Base-by-base conservation (phyloP, 2,888 invertebrate species). In the Monoplex corrugatus region DNA sequence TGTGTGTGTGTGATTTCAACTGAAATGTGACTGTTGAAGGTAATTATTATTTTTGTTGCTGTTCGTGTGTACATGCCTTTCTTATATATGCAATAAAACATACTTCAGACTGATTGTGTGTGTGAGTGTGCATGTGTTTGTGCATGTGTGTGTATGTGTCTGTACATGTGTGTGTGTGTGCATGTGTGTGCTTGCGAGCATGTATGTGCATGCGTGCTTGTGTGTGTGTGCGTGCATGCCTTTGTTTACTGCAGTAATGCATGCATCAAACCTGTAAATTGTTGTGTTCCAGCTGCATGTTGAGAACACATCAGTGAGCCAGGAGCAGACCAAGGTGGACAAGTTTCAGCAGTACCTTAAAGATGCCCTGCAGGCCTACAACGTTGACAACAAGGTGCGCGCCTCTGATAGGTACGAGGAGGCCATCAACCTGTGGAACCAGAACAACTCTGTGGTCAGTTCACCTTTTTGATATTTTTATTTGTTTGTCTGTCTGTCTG, bases 151-250 rank as follows among this genome's bases (percentile, higher is more conserved):
- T 35, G 75, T 75, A 1, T 75, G 75, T 75, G 75, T 75, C n/a
- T 75, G 3, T n/a, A 13, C 13, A 13, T n/a, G 75, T 75, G 75
- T 72, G 72, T 72, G 72, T 72, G 72, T 72, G 72, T 72, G 72
- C 28, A 28, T 6, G 72, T 72, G 72, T 72, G 72, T 19, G 72
- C 28, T 10, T 19, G 16, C 28, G 16, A n/a, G n/a, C 8, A 28
- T 19, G 72, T 72, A 28, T 19, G 72, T 72, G 72, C 28, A 6
- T n/a, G 72, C 28, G 72, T 72, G 72, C 23, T 8, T 78, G 78
- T 78, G 78, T 78, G 78, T 72, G 72, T 72, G 72, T 72, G 72
- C 28, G 72, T 72, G 28, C 72, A 32, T 72, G 10, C 32, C n/a
- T n/a, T n/a, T n/a, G n/a, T n/a, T n/a, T n/a, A n/a, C n/a, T n/a